A percentile compares a stretch with the other conserved stretches of the same genome.
Evolutionary conservation across 2,888 invertebrate species (phyloP).

Genomic region (Salpingus planirostris): DNA sequence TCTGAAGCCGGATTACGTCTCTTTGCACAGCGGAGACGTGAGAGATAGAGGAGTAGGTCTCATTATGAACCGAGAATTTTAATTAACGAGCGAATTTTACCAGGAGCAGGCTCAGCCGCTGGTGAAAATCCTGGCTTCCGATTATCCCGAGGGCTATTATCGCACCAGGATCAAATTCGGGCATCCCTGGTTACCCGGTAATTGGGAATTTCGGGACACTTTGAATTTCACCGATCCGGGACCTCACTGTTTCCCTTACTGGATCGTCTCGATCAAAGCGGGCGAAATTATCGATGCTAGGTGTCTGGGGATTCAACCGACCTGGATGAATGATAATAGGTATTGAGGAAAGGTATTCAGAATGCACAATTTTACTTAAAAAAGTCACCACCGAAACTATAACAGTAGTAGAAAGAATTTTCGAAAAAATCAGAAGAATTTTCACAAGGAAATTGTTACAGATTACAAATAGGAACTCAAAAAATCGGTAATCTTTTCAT

Average conservation of each 20-base stretch:
- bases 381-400: too few relatives aligned
- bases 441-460: too few relatives aligned
- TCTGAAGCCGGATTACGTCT: slow-evolving; percentile 31
- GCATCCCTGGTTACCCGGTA: slow-evolving; percentile 48
- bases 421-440: too few relatives aligned
- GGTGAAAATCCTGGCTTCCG: slow-evolving; percentile 35
- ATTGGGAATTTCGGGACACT: slow-evolving; percentile 48
- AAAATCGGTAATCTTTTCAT: slow-evolving; percentile 53
- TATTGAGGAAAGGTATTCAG: slow-evolving; percentile 36
- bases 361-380: too few relatives aligned
- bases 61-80: too few relatives aligned
- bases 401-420: too few relatives aligned
- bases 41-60: slow-evolving; percentile 33
- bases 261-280: slow-evolving; percentile 58
- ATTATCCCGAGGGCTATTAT: slow-evolving; percentile 42
- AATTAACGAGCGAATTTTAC: slow-evolving; percentile 20
- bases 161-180: slow-evolving; percentile 49
- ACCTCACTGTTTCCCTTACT: slow-evolving; percentile 59
- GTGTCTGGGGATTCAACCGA: slow-evolving; percentile 73
- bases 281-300: slow-evolving; percentile 51
- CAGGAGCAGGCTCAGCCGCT: slow-evolving; percentile 42
- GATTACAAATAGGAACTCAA: slow-evolving; percentile 47
- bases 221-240: slow-evolving; percentile 31
- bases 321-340: slow-evolving; percentile 70
- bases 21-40: slow-evolving; percentile 33